These are phyloP conservation scores for Eciton burchellii DNA, from an alignment of 1,140 invertebrate species.

Conservation along the genomic window DNA sequence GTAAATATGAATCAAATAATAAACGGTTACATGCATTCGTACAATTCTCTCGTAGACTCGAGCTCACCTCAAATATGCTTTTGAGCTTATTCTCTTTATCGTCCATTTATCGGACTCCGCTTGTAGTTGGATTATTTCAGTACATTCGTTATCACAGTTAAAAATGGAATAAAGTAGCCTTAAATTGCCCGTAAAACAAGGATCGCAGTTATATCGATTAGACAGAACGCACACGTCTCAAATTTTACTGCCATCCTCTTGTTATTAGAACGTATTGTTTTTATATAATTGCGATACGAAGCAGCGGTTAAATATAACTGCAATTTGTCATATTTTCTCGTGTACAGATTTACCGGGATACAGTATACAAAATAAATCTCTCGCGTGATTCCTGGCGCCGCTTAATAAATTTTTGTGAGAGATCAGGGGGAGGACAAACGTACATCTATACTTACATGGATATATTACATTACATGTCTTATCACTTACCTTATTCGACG, in stretches of 20 bases:
- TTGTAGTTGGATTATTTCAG: slow-evolving; percentile 32
- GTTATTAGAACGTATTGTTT: slow-evolving; percentile 1
- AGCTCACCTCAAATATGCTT: slow-evolving; percentile 31
- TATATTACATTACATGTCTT: slow-evolving; percentile 55
- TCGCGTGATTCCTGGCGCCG: neutral
- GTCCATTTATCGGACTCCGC: slow-evolving; percentile 47
- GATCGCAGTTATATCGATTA: slow-evolving; percentile 12
- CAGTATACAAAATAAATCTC: slow-evolving; percentile 20
- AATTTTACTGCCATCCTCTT: slow-evolving; percentile 9
- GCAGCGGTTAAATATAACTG: neutral
- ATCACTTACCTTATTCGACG: slow-evolving; percentile 57
- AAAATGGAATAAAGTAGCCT: slow-evolving; percentile 20
- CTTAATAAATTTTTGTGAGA: neutral
- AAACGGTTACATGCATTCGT: slow-evolving; percentile 13
- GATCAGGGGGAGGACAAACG: neutral
- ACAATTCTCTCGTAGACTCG: slow-evolving; percentile 26
- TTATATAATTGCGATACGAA: neutral
- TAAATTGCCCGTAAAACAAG: neutral
- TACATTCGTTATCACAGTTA: slow-evolving; percentile 55
- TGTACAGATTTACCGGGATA: slow-evolving; percentile 18
- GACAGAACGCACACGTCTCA: slow-evolving; percentile 15
- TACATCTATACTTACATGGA: slow-evolving; percentile 38
- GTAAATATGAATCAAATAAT: slow-evolving; percentile 29
- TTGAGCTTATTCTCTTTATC: slow-evolving; percentile 59
- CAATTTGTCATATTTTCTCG: neutral